Evolutionary conservation across 2,113 vertebrate genomes (phyloP).

Genomic region (Ursus arctos): DNA sequence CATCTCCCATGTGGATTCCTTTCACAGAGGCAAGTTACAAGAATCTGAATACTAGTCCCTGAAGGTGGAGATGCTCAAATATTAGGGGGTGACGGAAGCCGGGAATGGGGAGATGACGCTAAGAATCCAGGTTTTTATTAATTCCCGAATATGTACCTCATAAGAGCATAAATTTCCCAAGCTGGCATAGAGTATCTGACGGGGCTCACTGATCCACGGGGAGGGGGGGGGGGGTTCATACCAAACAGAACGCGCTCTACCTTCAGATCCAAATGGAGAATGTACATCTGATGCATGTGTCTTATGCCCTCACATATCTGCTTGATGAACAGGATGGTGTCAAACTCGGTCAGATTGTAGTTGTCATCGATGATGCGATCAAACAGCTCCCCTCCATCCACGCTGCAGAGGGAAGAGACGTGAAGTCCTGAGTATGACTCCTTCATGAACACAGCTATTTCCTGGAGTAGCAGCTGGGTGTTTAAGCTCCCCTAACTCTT

Average conservation of each 20-base stretch:
- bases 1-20: neutral
- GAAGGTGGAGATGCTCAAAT: neutral
- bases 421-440: neutral
- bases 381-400: conserved; percentile 97
- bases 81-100: neutral
- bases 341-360: conserved; percentile 95
- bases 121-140: neutral
- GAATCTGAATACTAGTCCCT: neutral
- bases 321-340: conserved; percentile 95
- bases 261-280: conserved; percentile 98
- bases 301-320: conserved; percentile 97
- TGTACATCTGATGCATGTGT: conserved; percentile 99
- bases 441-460: rapidly evolving
- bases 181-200: neutral
- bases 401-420: conserved; percentile 86
- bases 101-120: neutral
- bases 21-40: neutral
- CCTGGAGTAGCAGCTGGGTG: neutral
- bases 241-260: conserved; percentile 82
- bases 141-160: neutral
- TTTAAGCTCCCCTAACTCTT: neutral
- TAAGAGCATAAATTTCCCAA: neutral
- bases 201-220: no score
- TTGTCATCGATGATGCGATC: conserved; percentile 98
- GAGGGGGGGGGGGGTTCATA: rapidly evolving